Conservation (phyloP, 30 jellyfish, hydroid and myxozoan species). For the Mastigias papua region DNA sequence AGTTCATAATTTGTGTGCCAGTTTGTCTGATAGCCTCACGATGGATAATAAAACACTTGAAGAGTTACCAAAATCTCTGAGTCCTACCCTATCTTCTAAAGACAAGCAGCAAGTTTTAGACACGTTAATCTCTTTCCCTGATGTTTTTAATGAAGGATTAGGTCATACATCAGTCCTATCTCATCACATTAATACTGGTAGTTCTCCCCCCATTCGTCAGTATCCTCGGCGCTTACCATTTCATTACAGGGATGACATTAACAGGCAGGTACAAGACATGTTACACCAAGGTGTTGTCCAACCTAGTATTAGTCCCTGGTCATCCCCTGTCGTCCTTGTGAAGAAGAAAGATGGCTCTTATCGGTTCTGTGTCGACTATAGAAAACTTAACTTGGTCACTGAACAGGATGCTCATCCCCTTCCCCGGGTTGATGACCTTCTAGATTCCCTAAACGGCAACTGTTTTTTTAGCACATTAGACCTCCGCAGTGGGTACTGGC, state of each 20-base stretch:
- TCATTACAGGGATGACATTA: not conserved
- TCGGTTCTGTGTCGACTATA: not conserved
- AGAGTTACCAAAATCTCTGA: too few species aligned
- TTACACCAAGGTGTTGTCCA: not conserved
- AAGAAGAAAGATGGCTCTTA: not conserved
- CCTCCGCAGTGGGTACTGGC: not conserved
- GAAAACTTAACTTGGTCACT: not conserved
- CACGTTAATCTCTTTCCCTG: not conserved
- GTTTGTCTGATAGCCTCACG: not conserved
- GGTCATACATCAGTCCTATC: not conserved
- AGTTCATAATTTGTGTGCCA: not conserved
- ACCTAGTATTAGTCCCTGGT: not conserved
- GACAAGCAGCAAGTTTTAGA: not conserved
- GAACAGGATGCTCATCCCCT: not conserved
- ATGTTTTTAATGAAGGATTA: not conserved
- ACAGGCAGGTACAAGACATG: not conserved
- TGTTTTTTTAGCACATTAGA: not conserved
- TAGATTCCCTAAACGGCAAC: not conserved
- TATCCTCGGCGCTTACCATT: not conserved
- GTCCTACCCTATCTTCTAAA: too few species aligned
- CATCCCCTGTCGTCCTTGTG: conserved; percentile 1
- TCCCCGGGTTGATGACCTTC: not conserved
- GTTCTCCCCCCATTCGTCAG: not conserved
- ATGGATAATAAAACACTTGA: not conserved
- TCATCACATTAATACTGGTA: not conserved